Percentiles rank a stretch among this genome's conserved stretches.
phyloP scores from a whole-genome alignment of 2,113 vertebrate species.

The Pelobates fuscus region DNA sequence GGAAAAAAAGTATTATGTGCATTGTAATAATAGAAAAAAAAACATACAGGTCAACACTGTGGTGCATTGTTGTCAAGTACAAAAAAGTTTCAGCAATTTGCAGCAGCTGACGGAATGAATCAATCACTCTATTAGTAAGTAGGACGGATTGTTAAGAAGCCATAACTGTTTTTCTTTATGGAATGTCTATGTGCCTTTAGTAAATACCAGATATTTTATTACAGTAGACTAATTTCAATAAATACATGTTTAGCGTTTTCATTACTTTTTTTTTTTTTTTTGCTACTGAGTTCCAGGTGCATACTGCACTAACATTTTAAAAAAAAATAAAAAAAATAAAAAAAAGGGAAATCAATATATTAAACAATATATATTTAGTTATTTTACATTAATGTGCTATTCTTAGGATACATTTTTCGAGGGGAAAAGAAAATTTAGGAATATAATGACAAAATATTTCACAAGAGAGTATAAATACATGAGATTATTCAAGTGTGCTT shows the following conservation, averaged over 20 bases:
- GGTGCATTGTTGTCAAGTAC: conserved; percentile 52
- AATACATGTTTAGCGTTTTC: conserved; percentile 12
- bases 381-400: not conserved
- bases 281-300: no score
- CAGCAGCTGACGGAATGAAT: conserved; percentile 47
- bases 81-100: conserved; percentile 36
- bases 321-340: no score
- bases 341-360: no score
- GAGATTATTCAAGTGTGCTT: no score
- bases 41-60: conserved; percentile 57
- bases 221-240: conserved; percentile 26
- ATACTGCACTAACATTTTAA: not conserved
- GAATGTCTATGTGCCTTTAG: conserved; percentile 35
- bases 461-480: no score
- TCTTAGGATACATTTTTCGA: no score
- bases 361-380: not conserved
- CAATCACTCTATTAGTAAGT: conserved; percentile 40
- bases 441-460: no score
- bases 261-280: no score
- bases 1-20: conserved; percentile 84
- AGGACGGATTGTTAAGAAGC: conserved; percentile 49
- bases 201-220: conserved; percentile 7
- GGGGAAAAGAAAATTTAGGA: no score
- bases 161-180: conserved; percentile 52
- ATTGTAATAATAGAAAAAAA: conserved; percentile 72